Conservation (phyloP, 2,113 vertebrate species). For the Mesembrinibis cayennensis region DNA sequence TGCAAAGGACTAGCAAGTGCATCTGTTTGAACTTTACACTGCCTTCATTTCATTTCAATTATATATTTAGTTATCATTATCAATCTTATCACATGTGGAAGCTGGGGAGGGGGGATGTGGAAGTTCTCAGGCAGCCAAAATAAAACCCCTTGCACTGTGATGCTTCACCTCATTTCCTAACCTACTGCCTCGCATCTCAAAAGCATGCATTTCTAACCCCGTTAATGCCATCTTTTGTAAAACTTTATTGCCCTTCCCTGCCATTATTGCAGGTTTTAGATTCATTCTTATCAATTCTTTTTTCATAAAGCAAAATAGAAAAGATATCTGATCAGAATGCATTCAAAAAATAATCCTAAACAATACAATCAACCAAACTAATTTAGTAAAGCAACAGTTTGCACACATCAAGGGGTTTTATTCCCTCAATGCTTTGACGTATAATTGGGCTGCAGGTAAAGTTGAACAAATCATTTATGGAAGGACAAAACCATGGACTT, state of each 20-base stretch:
- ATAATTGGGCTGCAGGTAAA: neutral
- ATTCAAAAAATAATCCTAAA: neutral
- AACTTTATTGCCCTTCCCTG: neutral
- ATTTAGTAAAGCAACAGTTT: neutral
- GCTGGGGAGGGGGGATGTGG: neutral
- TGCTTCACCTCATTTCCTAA: neutral
- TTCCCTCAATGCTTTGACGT: neutral
- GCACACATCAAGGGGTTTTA: neutral
- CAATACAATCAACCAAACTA: neutral
- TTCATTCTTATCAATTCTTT: neutral
- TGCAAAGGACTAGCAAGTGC: neutral
- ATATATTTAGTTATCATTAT: neutral
- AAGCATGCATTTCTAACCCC: neutral
- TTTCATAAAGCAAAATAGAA: neutral
- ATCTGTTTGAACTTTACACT: neutral
- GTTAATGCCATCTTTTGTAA: neutral
- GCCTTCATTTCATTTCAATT: neutral
- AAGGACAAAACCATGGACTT: neutral
- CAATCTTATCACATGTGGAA: neutral
- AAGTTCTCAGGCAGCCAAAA: neutral
- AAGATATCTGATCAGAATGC: neutral
- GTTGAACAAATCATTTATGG: neutral
- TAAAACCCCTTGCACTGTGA: neutral
- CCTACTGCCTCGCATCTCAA: neutral
- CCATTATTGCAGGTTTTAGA: neutral